Conservation (phyloP, 2,113 vertebrate species). For the Aspidoscelis tigris region DNA sequence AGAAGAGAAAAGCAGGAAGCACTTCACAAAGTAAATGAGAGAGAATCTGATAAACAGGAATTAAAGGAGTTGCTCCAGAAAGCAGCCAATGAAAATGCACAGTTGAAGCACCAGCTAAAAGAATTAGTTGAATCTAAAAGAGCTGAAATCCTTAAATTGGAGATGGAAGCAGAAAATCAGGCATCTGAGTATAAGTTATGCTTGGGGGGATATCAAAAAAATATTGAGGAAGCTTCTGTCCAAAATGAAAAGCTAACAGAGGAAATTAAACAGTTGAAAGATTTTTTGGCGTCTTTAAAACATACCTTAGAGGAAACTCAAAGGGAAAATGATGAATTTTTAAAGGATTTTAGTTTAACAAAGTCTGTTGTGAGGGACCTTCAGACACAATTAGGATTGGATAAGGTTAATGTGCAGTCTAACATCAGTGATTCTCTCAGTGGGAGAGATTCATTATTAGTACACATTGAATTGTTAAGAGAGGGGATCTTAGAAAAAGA, state of each 20-base stretch:
- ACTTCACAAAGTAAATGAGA: conserved; percentile 70
- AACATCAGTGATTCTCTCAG: conserved; percentile 73
- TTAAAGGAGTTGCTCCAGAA: conserved; percentile 70
- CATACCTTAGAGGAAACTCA: conserved; percentile 69
- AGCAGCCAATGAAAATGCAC: conserved; percentile 72
- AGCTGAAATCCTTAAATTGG: conserved; percentile 72
- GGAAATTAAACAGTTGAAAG: conserved; percentile 71
- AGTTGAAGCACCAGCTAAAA: conserved; percentile 74
- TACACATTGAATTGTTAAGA: conserved; percentile 73
- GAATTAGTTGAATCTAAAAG: conserved; percentile 72
- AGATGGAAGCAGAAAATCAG: conserved; percentile 75
- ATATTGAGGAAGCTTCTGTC: conserved; percentile 59
- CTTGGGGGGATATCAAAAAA: conserved; percentile 63
- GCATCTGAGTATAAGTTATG: conserved; percentile 60
- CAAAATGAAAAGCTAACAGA: conserved; percentile 73
- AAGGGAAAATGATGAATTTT: conserved; percentile 72
- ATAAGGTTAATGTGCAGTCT: conserved; percentile 71
- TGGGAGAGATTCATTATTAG: conserved; percentile 76
- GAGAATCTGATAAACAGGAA: conserved; percentile 71
- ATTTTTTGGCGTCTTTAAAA: conserved; percentile 70
- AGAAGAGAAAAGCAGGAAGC: conserved; percentile 85
- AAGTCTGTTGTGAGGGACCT: conserved; percentile 72
- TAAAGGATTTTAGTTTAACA: conserved; percentile 66
- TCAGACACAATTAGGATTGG: conserved; percentile 69
- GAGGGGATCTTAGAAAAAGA: conserved; percentile 74